These are phyloP conservation scores for Sminthopsis crassicaudata DNA, from an alignment of 2,113 vertebrate genomes.

Conservation along the genomic window DNA sequence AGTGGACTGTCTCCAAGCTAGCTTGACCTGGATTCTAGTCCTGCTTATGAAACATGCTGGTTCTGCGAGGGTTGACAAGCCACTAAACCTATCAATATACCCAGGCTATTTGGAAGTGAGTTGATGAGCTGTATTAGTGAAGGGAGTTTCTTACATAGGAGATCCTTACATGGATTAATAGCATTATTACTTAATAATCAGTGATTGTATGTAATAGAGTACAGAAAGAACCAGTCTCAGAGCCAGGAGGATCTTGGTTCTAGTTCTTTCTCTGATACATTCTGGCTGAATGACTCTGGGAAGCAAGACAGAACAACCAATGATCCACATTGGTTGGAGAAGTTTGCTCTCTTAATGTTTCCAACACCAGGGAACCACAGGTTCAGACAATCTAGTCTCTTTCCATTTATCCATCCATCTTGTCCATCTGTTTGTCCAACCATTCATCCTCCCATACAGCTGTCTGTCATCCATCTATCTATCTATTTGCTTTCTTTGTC, in stretches of 20 bases:
- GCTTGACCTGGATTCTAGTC: not conserved
- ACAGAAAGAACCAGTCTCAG: not conserved
- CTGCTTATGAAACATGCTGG: not conserved
- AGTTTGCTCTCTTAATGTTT: not conserved
- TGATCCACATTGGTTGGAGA: not conserved
- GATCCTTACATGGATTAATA: not conserved
- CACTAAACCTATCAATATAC: not conserved
- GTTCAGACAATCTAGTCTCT: not conserved
- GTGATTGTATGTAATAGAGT: not conserved
- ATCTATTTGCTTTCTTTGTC: not conserved
- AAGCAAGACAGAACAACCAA: not conserved
- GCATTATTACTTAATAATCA: not conserved
- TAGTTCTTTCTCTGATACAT: not conserved
- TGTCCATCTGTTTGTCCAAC: too few relatives aligned
- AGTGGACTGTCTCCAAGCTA: not conserved
- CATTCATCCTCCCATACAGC: not conserved
- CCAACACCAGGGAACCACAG: not conserved
- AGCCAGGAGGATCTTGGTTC: not conserved
- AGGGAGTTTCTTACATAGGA: not conserved
- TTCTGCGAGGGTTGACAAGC: not conserved
- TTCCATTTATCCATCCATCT: not conserved
- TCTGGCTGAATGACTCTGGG: not conserved
- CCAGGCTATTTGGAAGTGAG: not conserved
- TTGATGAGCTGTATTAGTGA: not conserved
- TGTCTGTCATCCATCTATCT: not conserved